phyloP scores from a whole-genome alignment of 2,888 invertebrate genomes.

The Cosmia pyralina region DNA sequence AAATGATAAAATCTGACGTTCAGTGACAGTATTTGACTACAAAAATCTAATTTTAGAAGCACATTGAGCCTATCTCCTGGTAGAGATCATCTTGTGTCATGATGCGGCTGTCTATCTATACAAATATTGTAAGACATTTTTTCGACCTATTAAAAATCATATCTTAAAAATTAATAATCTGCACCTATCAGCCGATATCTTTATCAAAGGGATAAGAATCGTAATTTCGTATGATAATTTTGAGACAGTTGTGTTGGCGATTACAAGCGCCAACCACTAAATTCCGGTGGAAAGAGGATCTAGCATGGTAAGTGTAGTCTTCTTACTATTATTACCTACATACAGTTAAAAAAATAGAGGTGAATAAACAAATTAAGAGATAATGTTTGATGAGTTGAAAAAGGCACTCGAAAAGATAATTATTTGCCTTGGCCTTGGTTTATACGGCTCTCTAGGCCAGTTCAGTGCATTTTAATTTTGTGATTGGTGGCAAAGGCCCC shows the following conservation, averaged over 20 bases:
- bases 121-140: constrained; percentile 50
- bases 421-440: constrained; percentile 12
- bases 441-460: neutral
- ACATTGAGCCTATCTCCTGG: too few species aligned
- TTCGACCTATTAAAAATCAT: constrained; percentile 74
- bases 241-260: constrained; percentile 81
- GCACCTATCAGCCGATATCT: constrained; percentile 76
- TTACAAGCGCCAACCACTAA: constrained; percentile 76
- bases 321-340: neutral
- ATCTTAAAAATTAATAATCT: constrained; percentile 74
- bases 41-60: too few species aligned
- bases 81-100: neutral
- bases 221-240: constrained; percentile 75
- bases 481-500: neutral
- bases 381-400: constrained; percentile 13
- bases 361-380: neutral
- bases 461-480: constrained; percentile 7
- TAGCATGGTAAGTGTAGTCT: constrained; percentile 71
- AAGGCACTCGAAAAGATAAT: constrained; percentile 16
- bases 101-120: neutral
- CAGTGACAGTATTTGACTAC: too few species aligned
- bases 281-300: constrained; percentile 46
- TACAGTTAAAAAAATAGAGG: neutral
- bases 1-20: too few species aligned
- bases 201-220: constrained; percentile 82